Percentiles rank a stretch among this genome's conserved stretches.
Evolutionary conservation across 1,140 invertebrate genomes (phyloP).

Genomic region (Diorhabda carinulata): DNA sequence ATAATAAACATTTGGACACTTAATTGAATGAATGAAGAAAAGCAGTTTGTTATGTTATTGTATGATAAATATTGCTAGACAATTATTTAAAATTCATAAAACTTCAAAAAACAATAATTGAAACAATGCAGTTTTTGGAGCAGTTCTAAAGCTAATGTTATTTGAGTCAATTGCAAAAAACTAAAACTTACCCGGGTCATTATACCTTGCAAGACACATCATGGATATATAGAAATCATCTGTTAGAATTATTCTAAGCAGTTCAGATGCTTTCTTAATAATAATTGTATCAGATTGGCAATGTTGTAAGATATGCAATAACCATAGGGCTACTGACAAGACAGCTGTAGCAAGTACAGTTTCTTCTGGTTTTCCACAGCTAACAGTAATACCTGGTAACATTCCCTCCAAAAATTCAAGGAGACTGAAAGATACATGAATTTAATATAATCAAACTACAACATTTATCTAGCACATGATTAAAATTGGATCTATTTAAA

Average conservation of each 20-base stretch:
- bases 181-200: slow-evolving; percentile 34
- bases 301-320: slow-evolving; percentile 72
- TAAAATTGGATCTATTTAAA: background rate
- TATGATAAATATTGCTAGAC: background rate
- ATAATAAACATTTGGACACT: no score
- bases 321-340: slow-evolving; percentile 73
- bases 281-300: slow-evolving; percentile 53
- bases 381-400: slow-evolving; percentile 58
- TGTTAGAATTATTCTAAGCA: slow-evolving; percentile 67
- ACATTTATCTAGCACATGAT: no score
- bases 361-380: slow-evolving; percentile 76
- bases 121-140: no score
- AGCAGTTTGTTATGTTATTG: background rate
- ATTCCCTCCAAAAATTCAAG: slow-evolving; percentile 82
- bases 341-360: slow-evolving; percentile 70
- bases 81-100: no score
- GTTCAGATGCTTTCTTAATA: slow-evolving; percentile 64
- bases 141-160: no score
- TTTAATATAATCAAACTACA: no score
- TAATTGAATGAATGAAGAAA: no score
- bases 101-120: no score
- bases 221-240: slow-evolving; percentile 76
- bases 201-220: slow-evolving; percentile 71
- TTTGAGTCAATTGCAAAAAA: no score
- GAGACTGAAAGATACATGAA: slow-evolving; percentile 56